Conservation (phyloP, 1,140 invertebrate genomes). For the Oscheius sp. region DNA sequence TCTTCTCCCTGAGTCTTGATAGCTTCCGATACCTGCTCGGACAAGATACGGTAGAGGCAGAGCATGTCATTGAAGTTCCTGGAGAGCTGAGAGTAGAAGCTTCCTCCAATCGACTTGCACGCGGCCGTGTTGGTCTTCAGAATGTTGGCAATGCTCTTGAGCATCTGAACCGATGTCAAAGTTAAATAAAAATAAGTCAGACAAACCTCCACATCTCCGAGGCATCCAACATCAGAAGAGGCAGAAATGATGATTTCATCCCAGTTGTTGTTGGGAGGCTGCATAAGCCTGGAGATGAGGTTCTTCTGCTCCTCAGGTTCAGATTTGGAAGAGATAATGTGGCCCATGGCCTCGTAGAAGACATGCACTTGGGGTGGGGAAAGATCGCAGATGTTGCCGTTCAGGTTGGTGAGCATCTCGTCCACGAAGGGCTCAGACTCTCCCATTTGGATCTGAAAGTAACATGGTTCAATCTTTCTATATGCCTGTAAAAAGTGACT, state of each 20-base stretch:
- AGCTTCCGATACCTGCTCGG: slow-evolving; percentile 93
- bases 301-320: slow-evolving; percentile 81
- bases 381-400: slow-evolving; percentile 95
- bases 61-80: slow-evolving; percentile 97
- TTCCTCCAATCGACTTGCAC: slow-evolving; percentile 83
- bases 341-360: slow-evolving; percentile 98
- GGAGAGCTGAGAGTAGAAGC: slow-evolving; percentile 70
- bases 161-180: slow-evolving; percentile 72
- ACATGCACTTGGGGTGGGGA: slow-evolving; percentile 98
- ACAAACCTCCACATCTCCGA: slow-evolving; percentile 19
- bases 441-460: slow-evolving; percentile 79
- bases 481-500: background rate
- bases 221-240: slow-evolving; percentile 68
- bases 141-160: slow-evolving; percentile 95
- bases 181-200: slow-evolving; percentile 75
- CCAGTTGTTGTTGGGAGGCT: slow-evolving; percentile 96
- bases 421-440: slow-evolving; percentile 97
- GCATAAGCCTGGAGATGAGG: slow-evolving; percentile 95
- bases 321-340: slow-evolving; percentile 94
- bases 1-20: slow-evolving; percentile 89
- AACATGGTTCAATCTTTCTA: too few relatives aligned
- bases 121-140: slow-evolving; percentile 97
- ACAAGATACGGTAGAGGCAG: slow-evolving; percentile 79
- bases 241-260: slow-evolving; percentile 94
- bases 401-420: slow-evolving; percentile 92